Conservation (phyloP, 2,797 vertebrate genomes). For the Silurus aristotelis region DNA sequence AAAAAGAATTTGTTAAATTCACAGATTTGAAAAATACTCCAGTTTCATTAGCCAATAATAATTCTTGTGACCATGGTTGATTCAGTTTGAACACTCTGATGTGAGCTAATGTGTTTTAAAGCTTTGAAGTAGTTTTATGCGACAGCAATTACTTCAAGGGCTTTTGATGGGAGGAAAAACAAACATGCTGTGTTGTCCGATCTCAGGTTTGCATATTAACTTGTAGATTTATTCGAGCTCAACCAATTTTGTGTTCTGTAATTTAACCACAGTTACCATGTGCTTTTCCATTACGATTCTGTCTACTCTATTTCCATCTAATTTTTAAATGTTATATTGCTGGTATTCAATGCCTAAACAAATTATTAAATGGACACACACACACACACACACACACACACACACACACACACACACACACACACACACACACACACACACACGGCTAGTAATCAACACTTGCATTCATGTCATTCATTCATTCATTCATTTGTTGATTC, state of each 20-base stretch:
- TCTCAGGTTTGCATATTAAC: conserved; percentile 16
- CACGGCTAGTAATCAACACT: background rate
- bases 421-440: too few relatives aligned
- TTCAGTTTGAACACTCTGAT: conserved; percentile 22
- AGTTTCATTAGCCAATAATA: conserved; percentile 37
- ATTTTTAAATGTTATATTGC: background rate
- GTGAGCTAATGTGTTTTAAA: conserved; percentile 1
- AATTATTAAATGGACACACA: background rate
- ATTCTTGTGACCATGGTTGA: background rate
- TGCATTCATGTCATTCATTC: background rate
- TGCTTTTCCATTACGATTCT: background rate
- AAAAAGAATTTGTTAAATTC: background rate
- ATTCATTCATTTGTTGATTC: background rate
- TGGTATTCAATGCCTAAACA: background rate
- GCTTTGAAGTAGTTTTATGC: conserved; percentile 19
- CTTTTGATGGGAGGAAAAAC: conserved; percentile 24
- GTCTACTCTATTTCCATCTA: background rate
- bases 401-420: too few relatives aligned
- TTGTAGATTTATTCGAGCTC: background rate
- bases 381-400: too few relatives aligned
- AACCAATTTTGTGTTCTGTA: background rate
- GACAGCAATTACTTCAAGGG: conserved; percentile 22
- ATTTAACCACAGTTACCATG: background rate
- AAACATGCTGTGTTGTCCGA: conserved; percentile 2
- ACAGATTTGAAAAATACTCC: conserved; percentile 33